Conservation (phyloP, 2,113 vertebrate genomes). For the Sebastes schlegelii region DNA sequence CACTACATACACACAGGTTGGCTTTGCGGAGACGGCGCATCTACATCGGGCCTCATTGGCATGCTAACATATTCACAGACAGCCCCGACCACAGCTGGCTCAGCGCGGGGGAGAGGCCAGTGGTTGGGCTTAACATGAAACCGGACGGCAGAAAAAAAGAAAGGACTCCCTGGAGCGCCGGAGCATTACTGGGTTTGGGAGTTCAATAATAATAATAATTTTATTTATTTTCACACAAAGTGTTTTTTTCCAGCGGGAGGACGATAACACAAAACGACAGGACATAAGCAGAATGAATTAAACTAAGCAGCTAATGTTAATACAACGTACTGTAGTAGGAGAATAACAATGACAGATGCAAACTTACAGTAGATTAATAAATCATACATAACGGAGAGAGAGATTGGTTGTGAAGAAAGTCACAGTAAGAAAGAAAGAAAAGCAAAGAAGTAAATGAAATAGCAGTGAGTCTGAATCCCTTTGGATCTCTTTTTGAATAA, state of each 20-base stretch:
- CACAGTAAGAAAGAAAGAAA: background rate
- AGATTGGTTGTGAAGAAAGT: background rate
- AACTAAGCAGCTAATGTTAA: background rate
- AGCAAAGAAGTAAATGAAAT: background rate
- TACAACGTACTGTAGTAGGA: background rate
- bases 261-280: background rate
- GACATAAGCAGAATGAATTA: background rate
- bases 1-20: conserved; percentile 24
- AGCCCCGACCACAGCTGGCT: conserved; percentile 52
- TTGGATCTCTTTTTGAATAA: background rate
- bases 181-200: background rate
- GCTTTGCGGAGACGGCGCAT: background rate
- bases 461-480: background rate
- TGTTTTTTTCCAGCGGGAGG: background rate
- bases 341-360: background rate
- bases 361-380: background rate
- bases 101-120: conserved; percentile 37
- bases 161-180: conserved; percentile 1
- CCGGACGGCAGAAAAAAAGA: conserved; percentile 11
- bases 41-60: conserved; percentile 54
- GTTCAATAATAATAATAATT: background rate
- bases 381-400: background rate
- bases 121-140: conserved; percentile 33
- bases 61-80: conserved; percentile 72
- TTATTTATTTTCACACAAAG: conserved; percentile 28